Conservation (phyloP, 1,140 invertebrate species). For the Euwallacea similis region DNA sequence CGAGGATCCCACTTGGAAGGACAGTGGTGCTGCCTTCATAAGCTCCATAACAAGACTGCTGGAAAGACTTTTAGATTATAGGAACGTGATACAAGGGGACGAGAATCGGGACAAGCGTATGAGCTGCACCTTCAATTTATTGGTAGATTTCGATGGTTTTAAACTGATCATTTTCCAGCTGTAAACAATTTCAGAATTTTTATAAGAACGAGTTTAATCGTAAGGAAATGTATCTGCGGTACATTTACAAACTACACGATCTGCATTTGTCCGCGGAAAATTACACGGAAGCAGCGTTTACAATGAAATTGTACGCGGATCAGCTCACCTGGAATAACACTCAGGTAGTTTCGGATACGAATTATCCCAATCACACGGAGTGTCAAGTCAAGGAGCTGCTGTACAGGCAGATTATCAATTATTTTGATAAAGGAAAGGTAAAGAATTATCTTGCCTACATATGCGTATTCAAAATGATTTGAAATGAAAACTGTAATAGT, state of each 20-base stretch:
- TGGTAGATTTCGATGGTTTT: slow-evolving; percentile 61
- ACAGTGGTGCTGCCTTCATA: slow-evolving; percentile 88
- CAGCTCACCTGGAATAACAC: slow-evolving; percentile 85
- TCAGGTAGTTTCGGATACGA: slow-evolving; percentile 63
- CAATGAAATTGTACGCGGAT: slow-evolving; percentile 90
- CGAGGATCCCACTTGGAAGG: slow-evolving; percentile 84
- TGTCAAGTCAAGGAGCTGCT: slow-evolving; percentile 92
- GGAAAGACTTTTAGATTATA: slow-evolving; percentile 88
- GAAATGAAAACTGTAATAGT: too few relatives aligned
- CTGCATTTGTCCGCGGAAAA: slow-evolving; percentile 92
- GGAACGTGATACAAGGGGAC: slow-evolving; percentile 88
- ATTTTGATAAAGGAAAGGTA: slow-evolving; percentile 94
- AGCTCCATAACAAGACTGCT: slow-evolving; percentile 86
- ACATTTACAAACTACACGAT: slow-evolving; percentile 95
- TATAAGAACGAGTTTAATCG: slow-evolving; percentile 96
- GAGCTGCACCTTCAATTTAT: slow-evolving; percentile 95
- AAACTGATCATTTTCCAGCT: slow-evolving; percentile 1
- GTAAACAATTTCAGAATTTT: slow-evolving; percentile 76
- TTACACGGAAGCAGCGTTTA: slow-evolving; percentile 94
- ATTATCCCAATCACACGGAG: slow-evolving; percentile 74
- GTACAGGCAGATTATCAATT: slow-evolving; percentile 89
- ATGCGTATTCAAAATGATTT: too few relatives aligned
- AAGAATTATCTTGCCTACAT: not conserved
- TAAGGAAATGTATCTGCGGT: slow-evolving; percentile 94
- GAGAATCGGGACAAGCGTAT: slow-evolving; percentile 92